Percentiles rank a stretch among this genome's conserved stretches.
phyloP scores from a whole-genome alignment of 2,113 vertebrate genomes.

The Callorhinus ursinus region DNA sequence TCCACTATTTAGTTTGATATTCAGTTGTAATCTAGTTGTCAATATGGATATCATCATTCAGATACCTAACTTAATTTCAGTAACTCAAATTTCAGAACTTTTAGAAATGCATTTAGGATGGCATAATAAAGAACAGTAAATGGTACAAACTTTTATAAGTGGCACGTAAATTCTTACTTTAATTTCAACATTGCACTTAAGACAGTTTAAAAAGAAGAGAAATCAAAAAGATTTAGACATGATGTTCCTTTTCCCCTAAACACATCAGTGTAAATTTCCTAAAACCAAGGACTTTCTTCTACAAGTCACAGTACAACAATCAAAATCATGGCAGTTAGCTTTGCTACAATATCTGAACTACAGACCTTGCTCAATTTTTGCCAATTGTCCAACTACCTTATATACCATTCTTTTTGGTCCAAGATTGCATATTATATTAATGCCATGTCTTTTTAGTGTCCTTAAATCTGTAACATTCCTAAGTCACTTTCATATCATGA shows the following conservation, averaged over 20 bases:
- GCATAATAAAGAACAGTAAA: slow-evolving; percentile 5
- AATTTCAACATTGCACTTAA: not conserved
- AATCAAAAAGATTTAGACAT: not conserved
- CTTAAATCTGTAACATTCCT: not conserved
- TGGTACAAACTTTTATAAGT: not conserved
- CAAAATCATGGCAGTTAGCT: not conserved
- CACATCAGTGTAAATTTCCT: not conserved
- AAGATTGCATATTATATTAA: not conserved
- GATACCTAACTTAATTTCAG: not conserved
- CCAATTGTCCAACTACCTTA: not conserved
- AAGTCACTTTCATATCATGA: not conserved
- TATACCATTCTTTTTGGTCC: not conserved
- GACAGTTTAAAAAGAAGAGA: not conserved
- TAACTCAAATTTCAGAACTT: slow-evolving; percentile 21
- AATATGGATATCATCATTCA: not conserved
- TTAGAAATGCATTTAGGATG: not conserved
- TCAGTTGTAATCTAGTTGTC: not conserved
- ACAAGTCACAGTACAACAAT: not conserved
- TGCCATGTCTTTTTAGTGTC: not conserved
- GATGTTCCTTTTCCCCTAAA: not conserved
- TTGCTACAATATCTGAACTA: not conserved
- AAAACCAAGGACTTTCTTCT: not conserved
- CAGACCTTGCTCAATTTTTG: not conserved
- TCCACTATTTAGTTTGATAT: not conserved
- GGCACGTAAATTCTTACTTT: not conserved